Conservation (phyloP, 2,797 vertebrate genomes). For the Nyctalus aviator region DNA sequence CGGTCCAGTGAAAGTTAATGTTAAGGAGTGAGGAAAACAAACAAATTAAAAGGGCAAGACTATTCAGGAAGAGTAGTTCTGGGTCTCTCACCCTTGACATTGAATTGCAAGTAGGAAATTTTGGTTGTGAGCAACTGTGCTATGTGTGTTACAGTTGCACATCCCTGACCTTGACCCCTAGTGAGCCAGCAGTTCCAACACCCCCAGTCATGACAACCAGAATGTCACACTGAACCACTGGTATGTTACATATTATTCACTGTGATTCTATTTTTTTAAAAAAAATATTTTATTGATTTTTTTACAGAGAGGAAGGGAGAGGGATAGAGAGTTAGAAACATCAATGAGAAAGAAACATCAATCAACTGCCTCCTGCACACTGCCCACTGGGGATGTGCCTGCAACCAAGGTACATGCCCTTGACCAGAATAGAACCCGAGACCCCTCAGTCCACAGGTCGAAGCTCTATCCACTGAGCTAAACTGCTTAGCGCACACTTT, state of each 20-base stretch:
- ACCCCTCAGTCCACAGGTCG: too few species aligned
- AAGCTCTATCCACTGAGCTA: too few species aligned
- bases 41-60: not conserved
- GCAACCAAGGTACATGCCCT: too few species aligned
- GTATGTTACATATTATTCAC: too few species aligned
- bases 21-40: not conserved
- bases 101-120: not conserved
- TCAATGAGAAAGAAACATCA: too few species aligned
- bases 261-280: too few species aligned
- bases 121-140: not conserved
- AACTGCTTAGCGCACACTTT: not conserved
- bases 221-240: not conserved
- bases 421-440: too few species aligned
- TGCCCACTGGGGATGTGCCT: too few species aligned
- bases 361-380: too few species aligned
- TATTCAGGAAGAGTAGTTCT: not conserved
- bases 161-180: not conserved
- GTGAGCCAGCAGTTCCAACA: not conserved
- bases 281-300: too few species aligned
- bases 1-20: slow-evolving; percentile 59
- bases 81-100: not conserved
- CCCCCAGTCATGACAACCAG: not conserved
- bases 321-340: too few species aligned
- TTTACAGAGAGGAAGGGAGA: too few species aligned
- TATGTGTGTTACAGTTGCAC: not conserved